phyloP scores from a whole-genome alignment of 2,113 vertebrate species.

The Cebus imitator region DNA sequence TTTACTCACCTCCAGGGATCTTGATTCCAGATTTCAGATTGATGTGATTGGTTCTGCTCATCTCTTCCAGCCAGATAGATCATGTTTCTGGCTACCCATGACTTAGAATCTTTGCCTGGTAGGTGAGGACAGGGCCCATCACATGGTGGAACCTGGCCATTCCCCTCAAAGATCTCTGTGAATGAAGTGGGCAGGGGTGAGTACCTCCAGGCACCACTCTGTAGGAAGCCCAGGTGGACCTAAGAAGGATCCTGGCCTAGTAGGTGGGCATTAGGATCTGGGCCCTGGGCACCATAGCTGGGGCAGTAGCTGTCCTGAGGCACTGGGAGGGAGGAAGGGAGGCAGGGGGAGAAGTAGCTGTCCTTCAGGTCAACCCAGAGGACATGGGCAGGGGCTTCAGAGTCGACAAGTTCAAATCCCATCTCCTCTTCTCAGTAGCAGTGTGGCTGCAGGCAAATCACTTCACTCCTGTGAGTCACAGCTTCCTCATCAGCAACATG shows the following conservation, averaged over 20 bases:
- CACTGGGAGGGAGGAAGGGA: not conserved
- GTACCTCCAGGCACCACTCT: not conserved
- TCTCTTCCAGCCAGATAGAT: not conserved
- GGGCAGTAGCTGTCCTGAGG: not conserved
- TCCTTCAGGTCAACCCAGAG: not conserved
- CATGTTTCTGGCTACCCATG: too few species aligned
- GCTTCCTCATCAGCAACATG: not conserved
- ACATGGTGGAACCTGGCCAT: not conserved
- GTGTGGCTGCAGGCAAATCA: not conserved
- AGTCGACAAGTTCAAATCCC: not conserved
- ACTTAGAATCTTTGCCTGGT: not conserved
- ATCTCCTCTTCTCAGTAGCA: not conserved
- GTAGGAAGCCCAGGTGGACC: not conserved
- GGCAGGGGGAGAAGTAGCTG: rapidly evolving
- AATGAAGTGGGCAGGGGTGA: not conserved
- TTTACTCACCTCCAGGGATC: not conserved
- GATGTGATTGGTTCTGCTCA: rapidly evolving
- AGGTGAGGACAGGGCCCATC: too few species aligned
- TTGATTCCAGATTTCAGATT: not conserved
- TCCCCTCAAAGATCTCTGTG: not conserved
- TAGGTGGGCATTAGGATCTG: not conserved
- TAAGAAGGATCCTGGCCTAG: too few species aligned
- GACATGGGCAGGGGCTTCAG: not conserved
- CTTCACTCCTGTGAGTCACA: not conserved
- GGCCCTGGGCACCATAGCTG: not conserved